These are phyloP conservation scores for Bursaphelenchus mucronatus DNA, from an alignment of 1,140 invertebrate genomes.

Conservation along the genomic window DNA sequence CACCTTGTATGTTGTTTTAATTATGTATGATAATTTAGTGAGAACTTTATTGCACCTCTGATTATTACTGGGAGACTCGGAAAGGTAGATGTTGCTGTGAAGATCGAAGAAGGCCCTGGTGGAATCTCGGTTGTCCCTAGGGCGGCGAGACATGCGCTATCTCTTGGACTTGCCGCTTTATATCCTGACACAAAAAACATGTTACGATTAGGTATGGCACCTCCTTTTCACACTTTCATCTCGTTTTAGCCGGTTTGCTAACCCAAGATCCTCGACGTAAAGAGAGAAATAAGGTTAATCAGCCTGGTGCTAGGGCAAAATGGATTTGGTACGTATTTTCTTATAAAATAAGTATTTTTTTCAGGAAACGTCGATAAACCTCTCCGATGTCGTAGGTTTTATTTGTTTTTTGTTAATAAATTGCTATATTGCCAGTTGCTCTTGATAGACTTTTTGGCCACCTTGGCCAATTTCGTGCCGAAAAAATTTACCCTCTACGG, in stretches of 20 bases:
- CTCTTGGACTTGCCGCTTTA: conserved; percentile 50
- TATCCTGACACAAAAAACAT: conserved; percentile 44
- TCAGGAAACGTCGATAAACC: conserved; percentile 27
- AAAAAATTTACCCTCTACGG: too few relatives aligned
- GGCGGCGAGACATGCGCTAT: conserved; percentile 44
- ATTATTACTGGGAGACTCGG: conserved; percentile 48
- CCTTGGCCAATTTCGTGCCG: too few relatives aligned
- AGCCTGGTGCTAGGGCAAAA: conserved; percentile 81
- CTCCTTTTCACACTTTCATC: conserved; percentile 16
- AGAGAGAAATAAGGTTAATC: conserved; percentile 90
- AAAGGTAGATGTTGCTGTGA: conserved; percentile 47
- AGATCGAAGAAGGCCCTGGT: conserved; percentile 28
- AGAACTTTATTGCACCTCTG: conserved; percentile 48
- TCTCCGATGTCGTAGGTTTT: not conserved
- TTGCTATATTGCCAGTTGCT: not conserved
- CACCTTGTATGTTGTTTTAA: not conserved
- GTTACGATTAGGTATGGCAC: conserved; percentile 43
- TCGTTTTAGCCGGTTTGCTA: conserved; percentile 75
- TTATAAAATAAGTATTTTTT: conserved; percentile 7
- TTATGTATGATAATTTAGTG: conserved; percentile 34
- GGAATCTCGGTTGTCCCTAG: conserved; percentile 45
- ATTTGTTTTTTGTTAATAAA: not conserved
- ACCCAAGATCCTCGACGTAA: conserved; percentile 73
- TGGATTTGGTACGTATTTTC: conserved; percentile 73
- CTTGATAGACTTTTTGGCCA: too few relatives aligned